A percentile compares a stretch with the other conserved stretches of the same genome.
Conservation (phyloP, 2,888 invertebrate species). For the Digitonthophagus gazella region DNA sequence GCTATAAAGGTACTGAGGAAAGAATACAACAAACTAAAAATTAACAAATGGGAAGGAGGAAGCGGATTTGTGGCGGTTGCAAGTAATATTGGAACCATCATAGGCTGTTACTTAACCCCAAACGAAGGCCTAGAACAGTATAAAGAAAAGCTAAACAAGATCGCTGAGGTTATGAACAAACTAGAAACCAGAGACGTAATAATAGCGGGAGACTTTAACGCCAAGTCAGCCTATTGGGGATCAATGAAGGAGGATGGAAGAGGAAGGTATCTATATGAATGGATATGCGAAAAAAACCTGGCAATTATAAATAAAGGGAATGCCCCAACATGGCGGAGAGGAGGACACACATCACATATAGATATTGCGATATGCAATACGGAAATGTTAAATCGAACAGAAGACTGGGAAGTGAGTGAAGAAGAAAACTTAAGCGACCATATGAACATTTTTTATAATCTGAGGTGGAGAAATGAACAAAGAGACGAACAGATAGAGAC, state of each 20-base stretch:
- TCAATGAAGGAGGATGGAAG: neutral
- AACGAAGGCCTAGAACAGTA: neutral
- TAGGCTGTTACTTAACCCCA: too few species aligned
- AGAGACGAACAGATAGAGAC: neutral
- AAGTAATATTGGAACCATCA: too few species aligned
- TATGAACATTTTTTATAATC: neutral
- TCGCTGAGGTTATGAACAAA: too few species aligned
- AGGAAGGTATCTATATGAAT: constrained; percentile 15
- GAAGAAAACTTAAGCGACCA: neutral
- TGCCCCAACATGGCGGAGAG: constrained; percentile 6
- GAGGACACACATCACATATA: constrained; percentile 6
- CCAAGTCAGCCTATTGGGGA: constrained; percentile 20
- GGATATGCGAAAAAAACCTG: neutral
- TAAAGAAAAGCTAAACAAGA: neutral
- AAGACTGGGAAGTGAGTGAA: neutral
- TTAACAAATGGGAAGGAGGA: too few species aligned
- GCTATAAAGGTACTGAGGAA: neutral
- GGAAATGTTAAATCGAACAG: neutral
- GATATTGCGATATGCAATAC: constrained; percentile 6
- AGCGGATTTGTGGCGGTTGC: too few species aligned
- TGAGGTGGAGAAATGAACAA: neutral
- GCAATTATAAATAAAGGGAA: neutral
- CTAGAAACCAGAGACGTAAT: neutral
- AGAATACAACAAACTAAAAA: neutral
- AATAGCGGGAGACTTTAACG: constrained; percentile 23